phyloP scores from a whole-genome alignment of 2,888 invertebrate species.

The Cerceris rybyensis region DNA sequence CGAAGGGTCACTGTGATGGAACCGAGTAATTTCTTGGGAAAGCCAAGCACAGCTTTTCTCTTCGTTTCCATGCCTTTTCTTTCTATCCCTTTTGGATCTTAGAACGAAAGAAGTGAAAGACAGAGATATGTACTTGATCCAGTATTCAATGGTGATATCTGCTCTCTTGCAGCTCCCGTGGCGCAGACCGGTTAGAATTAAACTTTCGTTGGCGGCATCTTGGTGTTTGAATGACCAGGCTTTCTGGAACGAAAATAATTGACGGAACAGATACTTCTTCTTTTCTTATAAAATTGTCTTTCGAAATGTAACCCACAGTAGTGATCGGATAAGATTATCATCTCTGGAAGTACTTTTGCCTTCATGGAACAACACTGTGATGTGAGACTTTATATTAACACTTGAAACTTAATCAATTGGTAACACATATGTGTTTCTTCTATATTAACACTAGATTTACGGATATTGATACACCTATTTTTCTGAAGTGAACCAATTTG shows the following conservation, averaged over 20 bases:
- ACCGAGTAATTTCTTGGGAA: slow-evolving; percentile 65
- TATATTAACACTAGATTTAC: too few relatives aligned
- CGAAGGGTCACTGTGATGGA: slow-evolving; percentile 53
- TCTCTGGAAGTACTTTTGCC: too few relatives aligned
- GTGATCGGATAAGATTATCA: too few relatives aligned
- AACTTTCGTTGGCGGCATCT: slow-evolving; percentile 46
- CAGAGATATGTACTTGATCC: slow-evolving; percentile 52
- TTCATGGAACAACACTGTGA: too few relatives aligned
- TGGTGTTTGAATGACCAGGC: neutral
- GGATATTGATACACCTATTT: too few relatives aligned
- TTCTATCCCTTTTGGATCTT: slow-evolving; percentile 14
- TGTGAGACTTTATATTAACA: too few relatives aligned
- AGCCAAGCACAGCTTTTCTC: slow-evolving; percentile 52
- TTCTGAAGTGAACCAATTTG: too few relatives aligned
- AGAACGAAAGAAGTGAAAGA: slow-evolving; percentile 23
- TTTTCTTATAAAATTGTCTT: too few relatives aligned
- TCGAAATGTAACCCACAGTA: too few relatives aligned
- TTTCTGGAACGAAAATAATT: slow-evolving; percentile 1
- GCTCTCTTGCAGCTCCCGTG: slow-evolving; percentile 35
- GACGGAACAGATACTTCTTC: neutral
- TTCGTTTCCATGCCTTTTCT: slow-evolving; percentile 28
- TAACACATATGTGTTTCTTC: too few relatives aligned
- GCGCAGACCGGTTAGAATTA: slow-evolving; percentile 63
- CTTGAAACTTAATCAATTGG: too few relatives aligned
- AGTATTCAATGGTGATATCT: slow-evolving; percentile 50